Conservation (phyloP, 2,888 invertebrate species). For the Lepidocyrtinus sp. region DNA sequence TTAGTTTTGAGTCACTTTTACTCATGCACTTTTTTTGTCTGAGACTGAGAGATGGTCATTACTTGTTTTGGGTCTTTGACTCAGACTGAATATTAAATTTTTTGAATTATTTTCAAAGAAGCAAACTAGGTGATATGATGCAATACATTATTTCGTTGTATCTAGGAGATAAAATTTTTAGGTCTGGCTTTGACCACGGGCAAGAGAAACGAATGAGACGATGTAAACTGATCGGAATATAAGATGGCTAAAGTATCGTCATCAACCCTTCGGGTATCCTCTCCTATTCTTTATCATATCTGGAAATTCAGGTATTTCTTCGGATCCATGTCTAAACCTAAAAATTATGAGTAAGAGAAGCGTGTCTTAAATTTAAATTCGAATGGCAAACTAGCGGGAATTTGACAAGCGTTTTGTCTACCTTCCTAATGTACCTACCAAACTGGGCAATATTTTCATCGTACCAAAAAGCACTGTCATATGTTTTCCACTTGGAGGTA, state of each 20-base stretch:
- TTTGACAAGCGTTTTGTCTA: not conserved
- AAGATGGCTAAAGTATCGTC: no score
- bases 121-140: not conserved
- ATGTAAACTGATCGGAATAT: no score
- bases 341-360: not conserved
- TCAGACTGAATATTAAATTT: not conserved
- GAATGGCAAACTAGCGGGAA: slow-evolving; percentile 7
- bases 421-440: not conserved
- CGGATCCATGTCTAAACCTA: not conserved
- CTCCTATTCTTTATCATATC: slow-evolving; percentile 9
- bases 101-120: not conserved
- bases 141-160: not conserved
- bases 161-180: no score
- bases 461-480: not conserved
- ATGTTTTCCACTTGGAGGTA: not conserved
- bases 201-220: no score
- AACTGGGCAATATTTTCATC: not conserved
- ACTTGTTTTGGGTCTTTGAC: not conserved
- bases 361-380: slow-evolving; percentile 41
- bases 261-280: no score
- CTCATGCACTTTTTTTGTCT: not conserved
- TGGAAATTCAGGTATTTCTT: slow-evolving; percentile 47
- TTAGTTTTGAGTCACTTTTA: not conserved
- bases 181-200: no score
- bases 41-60: no score